Percentiles rank a stretch among this genome's conserved stretches.
phyloP scores from a whole-genome alignment of 2,797 vertebrate species.

The Helostoma temminkii region DNA sequence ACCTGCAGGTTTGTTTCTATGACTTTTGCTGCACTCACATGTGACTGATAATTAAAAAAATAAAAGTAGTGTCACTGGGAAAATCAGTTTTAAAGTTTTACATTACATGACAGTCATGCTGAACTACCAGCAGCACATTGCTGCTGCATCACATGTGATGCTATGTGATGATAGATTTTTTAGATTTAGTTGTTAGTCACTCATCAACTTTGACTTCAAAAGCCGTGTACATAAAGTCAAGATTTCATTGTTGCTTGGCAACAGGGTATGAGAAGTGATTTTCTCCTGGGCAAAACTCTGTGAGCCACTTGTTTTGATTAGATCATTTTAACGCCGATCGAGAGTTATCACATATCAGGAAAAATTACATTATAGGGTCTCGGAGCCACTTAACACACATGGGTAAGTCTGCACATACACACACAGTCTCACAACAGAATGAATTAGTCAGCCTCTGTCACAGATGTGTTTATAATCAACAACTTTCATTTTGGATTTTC shows the following conservation, averaged over 20 bases:
- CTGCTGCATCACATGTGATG: too few species aligned
- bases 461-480: constrained; percentile 8
- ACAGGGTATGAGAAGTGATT: constrained; percentile 66
- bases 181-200: constrained; percentile 37
- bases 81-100: constrained; percentile 1
- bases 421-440: neutral
- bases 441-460: neutral
- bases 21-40: neutral
- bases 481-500: constrained; percentile 17
- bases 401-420: neutral
- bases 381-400: neutral
- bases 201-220: constrained; percentile 54
- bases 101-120: neutral
- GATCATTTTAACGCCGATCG: constrained; percentile 46
- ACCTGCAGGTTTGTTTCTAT: constrained; percentile 1
- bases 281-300: constrained; percentile 53
- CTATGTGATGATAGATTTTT: too few species aligned
- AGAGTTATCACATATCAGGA: constrained; percentile 6
- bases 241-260: constrained; percentile 81
- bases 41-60: neutral
- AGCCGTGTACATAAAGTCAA: constrained; percentile 58
- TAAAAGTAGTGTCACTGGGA: neutral
- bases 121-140: neutral
- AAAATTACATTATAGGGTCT: constrained; percentile 19
- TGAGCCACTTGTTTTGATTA: constrained; percentile 68